Conservation (phyloP, 2,113 vertebrate genomes). For the Microcebus jonahi region DNA sequence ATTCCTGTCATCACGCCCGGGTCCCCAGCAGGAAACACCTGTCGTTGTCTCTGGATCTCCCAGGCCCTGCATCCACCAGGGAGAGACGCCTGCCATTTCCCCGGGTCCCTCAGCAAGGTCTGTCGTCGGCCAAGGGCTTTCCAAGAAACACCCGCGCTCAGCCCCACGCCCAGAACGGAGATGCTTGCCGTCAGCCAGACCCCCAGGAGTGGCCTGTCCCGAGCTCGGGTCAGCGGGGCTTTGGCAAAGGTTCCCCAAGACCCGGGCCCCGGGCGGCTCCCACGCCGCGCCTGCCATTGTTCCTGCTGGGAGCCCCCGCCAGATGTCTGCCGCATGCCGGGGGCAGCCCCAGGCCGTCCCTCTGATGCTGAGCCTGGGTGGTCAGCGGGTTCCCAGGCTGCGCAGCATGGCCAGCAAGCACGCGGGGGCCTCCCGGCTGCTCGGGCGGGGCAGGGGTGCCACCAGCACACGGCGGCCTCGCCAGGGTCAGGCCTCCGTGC, state of each 20-base stretch:
- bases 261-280: neutral
- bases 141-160: neutral
- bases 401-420: neutral
- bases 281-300: neutral
- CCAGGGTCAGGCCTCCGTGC: neutral
- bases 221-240: no score
- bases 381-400: neutral
- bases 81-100: neutral
- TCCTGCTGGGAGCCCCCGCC: neutral
- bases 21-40: no score
- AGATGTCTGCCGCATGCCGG: neutral
- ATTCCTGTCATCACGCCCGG: no score
- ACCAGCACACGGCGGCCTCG: neutral
- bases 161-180: neutral
- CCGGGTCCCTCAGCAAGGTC: neutral
- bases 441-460: no score
- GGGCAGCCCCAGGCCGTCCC: fast-evolving
- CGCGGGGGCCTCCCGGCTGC: neutral
- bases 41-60: no score
- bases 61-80: neutral
- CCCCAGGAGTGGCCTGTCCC: neutral
- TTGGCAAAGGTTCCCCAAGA: neutral
- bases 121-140: neutral
- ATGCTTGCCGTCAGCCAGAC: no score
- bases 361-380: neutral